phyloP scores from a whole-genome alignment of 1,140 invertebrate species.

The Papilio machaon region DNA sequence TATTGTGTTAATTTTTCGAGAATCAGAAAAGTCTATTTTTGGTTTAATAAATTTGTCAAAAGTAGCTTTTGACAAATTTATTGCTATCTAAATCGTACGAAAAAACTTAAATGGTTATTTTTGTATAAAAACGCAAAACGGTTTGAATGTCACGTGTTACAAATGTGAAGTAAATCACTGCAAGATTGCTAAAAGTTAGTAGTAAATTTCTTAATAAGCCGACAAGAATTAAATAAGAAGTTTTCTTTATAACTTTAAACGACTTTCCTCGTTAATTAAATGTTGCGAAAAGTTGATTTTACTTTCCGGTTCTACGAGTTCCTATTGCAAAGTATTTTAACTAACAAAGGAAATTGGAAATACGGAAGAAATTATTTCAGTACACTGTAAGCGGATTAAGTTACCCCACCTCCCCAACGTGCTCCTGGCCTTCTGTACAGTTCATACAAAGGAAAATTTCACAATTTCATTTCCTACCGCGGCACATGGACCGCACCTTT shows the following conservation, averaged over 20 bases:
- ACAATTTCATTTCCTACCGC: background rate
- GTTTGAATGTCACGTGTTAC: background rate
- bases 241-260: background rate
- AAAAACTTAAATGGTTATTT: too few species aligned
- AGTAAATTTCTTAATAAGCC: background rate
- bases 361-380: slow-evolving; percentile 16
- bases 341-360: background rate
- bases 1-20: background rate
- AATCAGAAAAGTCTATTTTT: too few species aligned
- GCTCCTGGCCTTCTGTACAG: background rate
- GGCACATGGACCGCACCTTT: background rate
- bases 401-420: background rate
- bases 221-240: background rate
- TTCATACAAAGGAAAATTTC: slow-evolving; percentile 11
- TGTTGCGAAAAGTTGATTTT: background rate
- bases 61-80: too few species aligned
- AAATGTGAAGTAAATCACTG: background rate
- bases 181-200: background rate
- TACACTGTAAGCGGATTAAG: slow-evolving; percentile 22
- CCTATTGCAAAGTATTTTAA: background rate
- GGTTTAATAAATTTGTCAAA: too few species aligned
- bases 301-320: background rate
- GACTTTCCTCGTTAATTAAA: background rate
- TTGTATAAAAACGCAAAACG: too few species aligned
- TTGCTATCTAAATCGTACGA: too few species aligned